Base-by-base conservation (phyloP, 2,113 vertebrate species). In the Procavia capensis region DNA sequence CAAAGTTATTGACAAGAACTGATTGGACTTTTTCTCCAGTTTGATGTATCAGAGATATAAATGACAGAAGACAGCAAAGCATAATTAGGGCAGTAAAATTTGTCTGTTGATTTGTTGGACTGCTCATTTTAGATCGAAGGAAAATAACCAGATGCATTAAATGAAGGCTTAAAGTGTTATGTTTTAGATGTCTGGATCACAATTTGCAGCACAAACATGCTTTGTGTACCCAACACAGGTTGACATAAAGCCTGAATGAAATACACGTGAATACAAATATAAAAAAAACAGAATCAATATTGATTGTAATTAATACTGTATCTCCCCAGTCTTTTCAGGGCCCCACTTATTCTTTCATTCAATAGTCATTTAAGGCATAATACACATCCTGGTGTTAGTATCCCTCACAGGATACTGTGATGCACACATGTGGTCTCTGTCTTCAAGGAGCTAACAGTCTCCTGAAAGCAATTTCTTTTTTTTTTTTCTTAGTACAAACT, bases 401-500 rank as follows among this genome's bases (percentile, higher is more conserved):
- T n/a, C n/a, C 41, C 29, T 81, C 50, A 68, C 36, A 57, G 36
- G 29, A 75, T 59, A 76, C 16, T 14, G 10, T 9, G 7, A 50
- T 64, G 47, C 45, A 31, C 4, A 90, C 24, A 20, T 2, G 9
- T 16, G 47, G n/a, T 85, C 27, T 59, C 6, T 11, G 8, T 14
- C 41, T 75, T 41, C 6, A 79, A 84, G 54, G 17, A 59, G 7
- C 9, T 80, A 45, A 36, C 11, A 13, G 16, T 27, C 63, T 41
- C 43, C 10, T 34, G 47, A 82, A 59, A 82, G 41, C 6, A 19
- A 36, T 47, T 80, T n/a, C n/a, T n/a, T n/a, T n/a, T n/a, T n/a
- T n/a, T n/a, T n/a, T n/a, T n/a, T n/a, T 11, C 76, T 1, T n/a
- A 82, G 59, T 81, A 97, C n/a, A 96, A 97, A 97, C 89, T 74